Percentiles rank a stretch among this genome's conserved stretches.
phyloP scores from a whole-genome alignment of 2,797 vertebrate species.

The Myiotriccus ornatus region DNA sequence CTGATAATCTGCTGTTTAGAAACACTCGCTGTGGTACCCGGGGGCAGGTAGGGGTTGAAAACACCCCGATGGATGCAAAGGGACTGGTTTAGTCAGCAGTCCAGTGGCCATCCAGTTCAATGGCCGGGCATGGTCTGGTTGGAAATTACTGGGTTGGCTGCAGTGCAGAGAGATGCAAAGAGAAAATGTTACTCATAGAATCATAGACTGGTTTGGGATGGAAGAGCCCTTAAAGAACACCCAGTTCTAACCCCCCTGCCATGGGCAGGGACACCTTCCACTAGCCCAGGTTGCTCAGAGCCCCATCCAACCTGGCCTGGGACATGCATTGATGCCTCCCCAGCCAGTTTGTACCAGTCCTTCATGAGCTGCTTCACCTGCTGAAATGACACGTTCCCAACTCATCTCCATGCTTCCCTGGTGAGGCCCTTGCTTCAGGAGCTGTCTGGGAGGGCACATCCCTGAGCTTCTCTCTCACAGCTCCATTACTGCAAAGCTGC shows the following conservation, averaged over 20 bases:
- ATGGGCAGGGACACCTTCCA: neutral
- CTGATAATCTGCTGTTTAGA: conserved; percentile 27
- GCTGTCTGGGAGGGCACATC: neutral
- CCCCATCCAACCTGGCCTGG: neutral
- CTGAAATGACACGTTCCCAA: neutral
- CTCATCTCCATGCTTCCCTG: neutral
- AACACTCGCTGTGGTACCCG: neutral
- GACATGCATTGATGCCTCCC: neutral
- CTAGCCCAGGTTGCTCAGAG: neutral
- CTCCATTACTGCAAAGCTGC: neutral
- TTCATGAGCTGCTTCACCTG: neutral
- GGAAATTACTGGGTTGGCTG: neutral
- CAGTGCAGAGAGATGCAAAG: neutral
- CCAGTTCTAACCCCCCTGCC: neutral
- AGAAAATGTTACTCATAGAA: neutral
- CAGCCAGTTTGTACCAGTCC: neutral
- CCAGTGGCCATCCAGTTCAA: neutral
- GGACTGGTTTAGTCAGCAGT: neutral
- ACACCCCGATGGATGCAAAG: neutral
- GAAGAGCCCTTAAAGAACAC: neutral
- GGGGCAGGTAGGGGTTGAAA: neutral
- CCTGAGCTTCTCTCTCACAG: neutral
- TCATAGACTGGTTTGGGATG: neutral
- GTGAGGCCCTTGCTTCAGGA: neutral
- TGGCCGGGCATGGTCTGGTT: neutral